Base-by-base conservation (phyloP, 2,888 invertebrate species). In the Tanaodytes sp. region DNA sequence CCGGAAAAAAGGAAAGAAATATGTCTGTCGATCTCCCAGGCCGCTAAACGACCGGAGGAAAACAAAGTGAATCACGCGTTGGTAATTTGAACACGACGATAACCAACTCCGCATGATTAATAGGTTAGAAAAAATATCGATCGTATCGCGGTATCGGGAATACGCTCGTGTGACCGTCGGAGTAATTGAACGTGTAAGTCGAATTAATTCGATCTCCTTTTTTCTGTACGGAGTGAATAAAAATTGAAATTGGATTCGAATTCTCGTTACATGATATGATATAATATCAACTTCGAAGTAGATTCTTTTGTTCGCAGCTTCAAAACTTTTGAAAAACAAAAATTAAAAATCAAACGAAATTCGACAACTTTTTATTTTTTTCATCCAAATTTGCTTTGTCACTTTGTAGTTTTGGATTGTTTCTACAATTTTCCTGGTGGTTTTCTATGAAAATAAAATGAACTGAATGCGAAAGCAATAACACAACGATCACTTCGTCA, bases 41-140 rank as follows among this genome's bases (percentile, higher is more conserved):
- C 46, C 30, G 36, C 55, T 54, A 40, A 58, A 48, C 15, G 12
- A 14, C 46, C 5, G 40, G 36, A 54, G 48, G 49, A 66, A 66
- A 66, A 66, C 52, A 59, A 59, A 42, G 52, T 66, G 54, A 66
- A 59, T 66, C 59, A 66, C 27, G 42, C 30, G 52, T 20, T 48
- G 19, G 59, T 54, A 54, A 59, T 66, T 59, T 59, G 54, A 66
- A 40, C 66, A 37, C 42, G 30, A 37, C 16, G 33, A 68, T 55
- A 57, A 62, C 57, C 55, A 43, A 12, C 43, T 33, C 19, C 33
- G 36, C 31, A 66, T 66, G 52, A 65, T 52, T 65, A 52, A 65
- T 65, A 36, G 12, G 52, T 40, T 23, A 52, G 37, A 36, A 49
- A 57, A 43, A 45, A 45, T 57, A 58, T 65, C 20, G 51, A 58